These are phyloP conservation scores for Caenorhabditis imperialis DNA, from an alignment of 2,888 invertebrate genomes.

Conservation along the genomic window DNA sequence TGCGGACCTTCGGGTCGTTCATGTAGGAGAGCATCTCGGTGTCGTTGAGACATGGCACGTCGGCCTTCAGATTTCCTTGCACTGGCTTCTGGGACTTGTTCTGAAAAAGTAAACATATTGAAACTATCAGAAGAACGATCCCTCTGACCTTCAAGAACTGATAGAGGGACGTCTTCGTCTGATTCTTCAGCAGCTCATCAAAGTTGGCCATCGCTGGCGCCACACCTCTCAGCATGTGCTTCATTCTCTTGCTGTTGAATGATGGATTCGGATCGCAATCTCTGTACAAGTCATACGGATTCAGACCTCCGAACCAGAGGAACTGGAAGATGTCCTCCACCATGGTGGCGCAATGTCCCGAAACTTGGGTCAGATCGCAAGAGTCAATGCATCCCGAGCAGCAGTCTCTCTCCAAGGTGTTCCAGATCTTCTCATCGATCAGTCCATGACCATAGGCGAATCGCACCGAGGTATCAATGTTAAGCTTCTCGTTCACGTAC, in stretches of 20 bases:
- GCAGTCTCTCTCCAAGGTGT: slow-evolving; percentile 72
- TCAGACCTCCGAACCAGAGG: slow-evolving; percentile 77
- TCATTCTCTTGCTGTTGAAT: slow-evolving; percentile 69
- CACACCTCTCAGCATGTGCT: slow-evolving; percentile 66
- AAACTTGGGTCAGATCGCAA: slow-evolving; percentile 72
- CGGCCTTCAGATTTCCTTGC: slow-evolving; percentile 62
- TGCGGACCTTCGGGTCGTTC: slow-evolving; percentile 71
- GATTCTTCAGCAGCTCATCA: slow-evolving; percentile 41
- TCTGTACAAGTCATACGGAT: slow-evolving; percentile 74
- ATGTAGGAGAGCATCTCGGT: slow-evolving; percentile 74
- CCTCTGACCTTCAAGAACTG: slow-evolving; percentile 31
- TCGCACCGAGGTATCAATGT: slow-evolving; percentile 77
- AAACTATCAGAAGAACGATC: background rate
- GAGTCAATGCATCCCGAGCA: slow-evolving; percentile 75
- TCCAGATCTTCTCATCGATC: slow-evolving; percentile 77
- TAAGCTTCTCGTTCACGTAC: slow-evolving; percentile 75
- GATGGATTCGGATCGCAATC: slow-evolving; percentile 75
- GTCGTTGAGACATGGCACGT: slow-evolving; percentile 76
- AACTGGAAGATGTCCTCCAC: slow-evolving; percentile 77
- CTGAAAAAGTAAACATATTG: slow-evolving; percentile 16
- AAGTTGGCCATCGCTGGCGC: slow-evolving; percentile 54
- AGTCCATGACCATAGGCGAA: slow-evolving; percentile 78
- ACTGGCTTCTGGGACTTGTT: slow-evolving; percentile 44
- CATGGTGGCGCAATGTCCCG: slow-evolving; percentile 67
- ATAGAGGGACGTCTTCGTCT: slow-evolving; percentile 26